Evolutionary conservation across 2,888 invertebrate species (phyloP), one percentile per base, ranked within the genome.

Genomic region (Schrankia costaestrigalis): DNA sequence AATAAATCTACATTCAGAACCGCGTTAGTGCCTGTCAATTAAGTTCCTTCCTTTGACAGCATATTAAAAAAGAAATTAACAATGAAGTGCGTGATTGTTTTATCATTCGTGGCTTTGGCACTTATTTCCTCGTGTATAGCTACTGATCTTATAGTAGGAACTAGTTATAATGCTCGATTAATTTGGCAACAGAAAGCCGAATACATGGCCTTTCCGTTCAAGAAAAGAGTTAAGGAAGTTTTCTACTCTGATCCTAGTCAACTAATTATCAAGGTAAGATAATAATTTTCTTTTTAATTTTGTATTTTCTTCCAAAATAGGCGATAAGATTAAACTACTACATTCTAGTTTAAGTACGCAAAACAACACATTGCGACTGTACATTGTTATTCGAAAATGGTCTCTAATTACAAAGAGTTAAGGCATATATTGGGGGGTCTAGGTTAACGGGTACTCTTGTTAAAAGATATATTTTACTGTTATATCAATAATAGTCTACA

Each of bases 211-310:
- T 41, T 78, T 22, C 83, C 78, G 0, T 82, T 83, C 27, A 72
- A 63, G 36, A 83, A 80, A 41, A 63, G 83, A 25, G 75, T 79
- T 0, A 84, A 82, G 41, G 71, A 78, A 52, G 41, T 71, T 1
- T 84, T 84, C 44, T 83, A 63, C 41, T 58, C 75, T 0, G 76
- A 79, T 39, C 67, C 78, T 5, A 50, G 52, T 3, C 73, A 73
- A 41, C 64, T 71, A 55, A 40, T 66, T 6, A 51, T 58, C 31
- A 56, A 27, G 47, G 60, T 46, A 37, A 23, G 42, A 9, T 13
- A 12, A 23, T 28, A 3, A 3, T n/a, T 17, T 17, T 5, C 17
- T 17, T 17, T 17, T 5, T 17, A 17, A 17, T 17, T 17, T 5
- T 7, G 4, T 17, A 7, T 17, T 17, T 17, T 17, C 7, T 17